Conservation (phyloP, 2,888 invertebrate species). For the Dinocampus coccinellae region DNA sequence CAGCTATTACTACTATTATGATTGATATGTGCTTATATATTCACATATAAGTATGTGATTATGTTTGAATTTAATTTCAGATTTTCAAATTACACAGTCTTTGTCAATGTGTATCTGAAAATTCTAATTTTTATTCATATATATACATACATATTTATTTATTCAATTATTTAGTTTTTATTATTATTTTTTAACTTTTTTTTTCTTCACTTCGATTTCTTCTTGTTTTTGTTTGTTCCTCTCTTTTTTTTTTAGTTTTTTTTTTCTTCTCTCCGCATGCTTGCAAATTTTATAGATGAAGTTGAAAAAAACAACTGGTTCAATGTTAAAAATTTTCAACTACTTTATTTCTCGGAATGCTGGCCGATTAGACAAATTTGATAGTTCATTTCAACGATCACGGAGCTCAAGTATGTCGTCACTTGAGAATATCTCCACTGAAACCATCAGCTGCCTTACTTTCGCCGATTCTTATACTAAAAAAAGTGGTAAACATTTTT, state of each 20-base stretch:
- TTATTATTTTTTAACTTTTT: constrained; percentile 37
- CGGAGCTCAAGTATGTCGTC: constrained; percentile 98
- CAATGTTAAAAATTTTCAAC: constrained; percentile 44
- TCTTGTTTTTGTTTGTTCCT: constrained; percentile 42
- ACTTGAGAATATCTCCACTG: constrained; percentile 95
- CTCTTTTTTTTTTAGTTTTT: constrained; percentile 24
- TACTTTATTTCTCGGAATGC: constrained; percentile 68
- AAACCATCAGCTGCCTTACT: constrained; percentile 94
- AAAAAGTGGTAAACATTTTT: constrained; percentile 83
- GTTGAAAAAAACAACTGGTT: constrained; percentile 25
- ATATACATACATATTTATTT: background rate
- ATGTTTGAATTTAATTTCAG: background rate
- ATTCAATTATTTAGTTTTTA: background rate
- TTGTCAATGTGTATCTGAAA: background rate
- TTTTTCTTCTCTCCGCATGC: constrained; percentile 41
- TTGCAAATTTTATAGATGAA: constrained; percentile 40
- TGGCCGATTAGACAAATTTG: constrained; percentile 94
- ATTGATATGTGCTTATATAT: background rate
- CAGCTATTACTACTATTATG: constrained; percentile 41
- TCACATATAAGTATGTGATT: background rate
- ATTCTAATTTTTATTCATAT: background rate
- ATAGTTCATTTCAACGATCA: constrained; percentile 96
- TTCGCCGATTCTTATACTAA: constrained; percentile 96
- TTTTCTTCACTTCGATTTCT: constrained; percentile 49
- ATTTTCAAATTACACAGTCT: background rate